Base-by-base conservation (phyloP, 2,113 vertebrate genomes). In the Leptocoma aspasia region DNA sequence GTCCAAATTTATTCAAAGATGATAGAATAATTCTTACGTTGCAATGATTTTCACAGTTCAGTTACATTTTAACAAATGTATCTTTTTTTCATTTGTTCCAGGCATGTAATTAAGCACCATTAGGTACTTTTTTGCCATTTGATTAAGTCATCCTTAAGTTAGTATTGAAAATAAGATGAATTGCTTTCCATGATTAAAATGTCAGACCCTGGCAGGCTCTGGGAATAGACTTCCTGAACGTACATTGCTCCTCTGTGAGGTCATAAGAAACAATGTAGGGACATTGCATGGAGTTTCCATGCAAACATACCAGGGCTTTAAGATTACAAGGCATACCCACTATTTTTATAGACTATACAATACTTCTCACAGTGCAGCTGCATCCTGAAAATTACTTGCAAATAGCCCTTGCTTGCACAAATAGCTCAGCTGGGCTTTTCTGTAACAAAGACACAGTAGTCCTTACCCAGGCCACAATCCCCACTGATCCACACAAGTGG, bases 101-200 rank as follows among this genome's bases (percentile, higher is more conserved):
- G 91, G 89, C 75, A 89, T 86, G 91, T 95, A 97, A 97, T 97
- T 97, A 97, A 95, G 85, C 56, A 89, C 89, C 89, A 96, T 96
- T 96, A 98, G 83, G 78, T 90, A 95, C 44, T 86, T 89, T 96
- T 97, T 93, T 71, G 72, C 91, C 90, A 94, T 96, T 96, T 97
- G 89, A 92, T 94, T 94, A 97, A 97, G 70, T 96, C 82, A 88
- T 69, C 37, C 88, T 96, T 96, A 94, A 94, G 75, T 94, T 97
- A 93, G 71, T 81, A 91, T 53, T 89, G 89, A 96, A 97, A 97
- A 97, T 65, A 94, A 92, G 91, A 96, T 86, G 8, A 98, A 96
- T 94, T 88, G 71, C 31, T 94, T 97, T 91, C 64, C 37, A 41
- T 83, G 57, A 97, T 96, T 87, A 85, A 86, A 96, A 91, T 89